Evolutionary conservation across 2,888 invertebrate species (phyloP).

Genomic region (Ormia ochracea): DNA sequence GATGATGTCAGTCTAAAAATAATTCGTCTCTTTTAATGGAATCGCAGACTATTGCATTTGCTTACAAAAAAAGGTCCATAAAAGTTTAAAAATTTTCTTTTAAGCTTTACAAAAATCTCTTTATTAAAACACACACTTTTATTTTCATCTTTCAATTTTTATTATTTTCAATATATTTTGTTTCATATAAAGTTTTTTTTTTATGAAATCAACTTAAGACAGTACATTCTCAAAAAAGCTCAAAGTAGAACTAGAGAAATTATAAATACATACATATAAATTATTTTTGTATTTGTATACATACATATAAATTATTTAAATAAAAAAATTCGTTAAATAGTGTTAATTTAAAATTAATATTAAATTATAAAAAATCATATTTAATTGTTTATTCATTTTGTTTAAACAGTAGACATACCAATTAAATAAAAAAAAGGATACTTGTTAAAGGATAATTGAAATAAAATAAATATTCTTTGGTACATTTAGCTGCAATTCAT

Average conservation of each 20-base stretch:
- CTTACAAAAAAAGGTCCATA: no score
- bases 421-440: slow-evolving; percentile 29
- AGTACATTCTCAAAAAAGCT: slow-evolving; percentile 19
- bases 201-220: slow-evolving; percentile 12
- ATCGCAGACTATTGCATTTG: no score
- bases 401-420: slow-evolving; percentile 51
- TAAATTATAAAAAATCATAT: slow-evolving; percentile 25
- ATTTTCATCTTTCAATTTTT: slow-evolving; percentile 17
- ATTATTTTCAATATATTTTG: slow-evolving; percentile 25
- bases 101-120: no score
- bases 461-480: slow-evolving; percentile 69
- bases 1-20: no score
- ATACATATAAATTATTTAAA: slow-evolving; percentile 15
- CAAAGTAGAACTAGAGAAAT: slow-evolving; percentile 7
- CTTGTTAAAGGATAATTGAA: slow-evolving; percentile 23
- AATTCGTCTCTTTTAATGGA: no score
- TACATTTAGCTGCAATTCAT: slow-evolving; percentile 70
- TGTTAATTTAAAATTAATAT: slow-evolving; percentile 29
- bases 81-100: no score
- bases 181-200: neutral
- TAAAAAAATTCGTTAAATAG: slow-evolving; percentile 9
- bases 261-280: slow-evolving; percentile 13
- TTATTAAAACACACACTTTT: no score
- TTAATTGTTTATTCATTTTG: slow-evolving; percentile 20
- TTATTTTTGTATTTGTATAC: slow-evolving; percentile 1